Base-by-base conservation (phyloP, 1,140 invertebrate species). In the Sycophaga agraensis region DNA sequence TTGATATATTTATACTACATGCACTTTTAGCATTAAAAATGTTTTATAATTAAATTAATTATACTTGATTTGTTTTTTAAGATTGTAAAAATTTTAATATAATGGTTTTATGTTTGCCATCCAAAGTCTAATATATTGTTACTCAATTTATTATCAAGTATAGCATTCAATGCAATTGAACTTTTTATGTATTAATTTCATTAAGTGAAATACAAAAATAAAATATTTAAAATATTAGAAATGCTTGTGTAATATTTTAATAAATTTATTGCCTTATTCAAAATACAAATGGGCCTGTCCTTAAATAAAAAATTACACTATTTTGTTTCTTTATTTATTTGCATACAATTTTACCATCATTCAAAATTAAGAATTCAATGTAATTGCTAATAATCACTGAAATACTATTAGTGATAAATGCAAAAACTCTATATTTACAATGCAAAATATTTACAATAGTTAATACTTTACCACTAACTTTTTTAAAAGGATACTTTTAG, bases 361-460 rank as follows among this genome's bases (percentile, higher is more conserved):
- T 42, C 9, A 42, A 42, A 42, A 42, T 42, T 5, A 4, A 2
- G 16, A 31, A 11, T 42, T 42, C 4, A 46, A 4, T 22, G 19
- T 22, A 3, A 22, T 7, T 22, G 12, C 4, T 46, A 14, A 26
- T 11, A 21, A 46, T 22, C 14, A 21, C 43, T 22, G n/a, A 46
- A 46, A 24, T n/a, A 19, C 21, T 9, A 22, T 7, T 22, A 24
- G 11, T 46, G 22, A 26, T 11, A 21, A 46, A 46, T 24, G 43
- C 43, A 46, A 26, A 46, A 46, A 24, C 12, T n/a, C 9, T 46
- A 46, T 46, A 46, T 46, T 14, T 46, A 46, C 43, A 46, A 45
- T 46, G 22, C 24, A n/a, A 46, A 46, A 26, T 46, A 46, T 46
- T 0, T 46, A 46, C 43, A 46, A 46, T 9, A 16, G n/a, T 17